Conservation (phyloP, 2,113 vertebrate genomes). For the Damaliscus lunatus region DNA sequence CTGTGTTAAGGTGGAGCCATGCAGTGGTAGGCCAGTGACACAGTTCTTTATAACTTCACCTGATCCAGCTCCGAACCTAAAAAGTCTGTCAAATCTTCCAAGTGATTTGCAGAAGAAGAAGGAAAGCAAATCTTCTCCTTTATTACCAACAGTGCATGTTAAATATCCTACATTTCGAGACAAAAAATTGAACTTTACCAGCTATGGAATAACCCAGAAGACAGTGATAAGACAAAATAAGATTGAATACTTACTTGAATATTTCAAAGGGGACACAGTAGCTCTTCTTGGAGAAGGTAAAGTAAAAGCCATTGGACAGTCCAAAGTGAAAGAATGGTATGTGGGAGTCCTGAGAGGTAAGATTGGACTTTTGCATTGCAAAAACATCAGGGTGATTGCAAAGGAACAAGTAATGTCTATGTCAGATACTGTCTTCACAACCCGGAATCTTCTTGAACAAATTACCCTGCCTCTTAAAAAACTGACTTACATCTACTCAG, state of each 20-base stretch:
- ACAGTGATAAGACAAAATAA: constrained; percentile 91
- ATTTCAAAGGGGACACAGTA: constrained; percentile 96
- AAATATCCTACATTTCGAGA: constrained; percentile 88
- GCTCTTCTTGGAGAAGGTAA: constrained; percentile 90
- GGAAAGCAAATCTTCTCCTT: constrained; percentile 78
- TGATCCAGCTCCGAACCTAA: constrained; percentile 85
- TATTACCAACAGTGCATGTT: constrained; percentile 79
- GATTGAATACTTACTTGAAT: constrained; percentile 94
- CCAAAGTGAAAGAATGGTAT: constrained; percentile 97
- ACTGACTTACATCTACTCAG: constrained; percentile 95
- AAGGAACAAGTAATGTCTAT: constrained; percentile 91
- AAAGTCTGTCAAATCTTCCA: constrained; percentile 76
- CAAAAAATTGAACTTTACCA: constrained; percentile 82
- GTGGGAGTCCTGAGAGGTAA: constrained; percentile 91
- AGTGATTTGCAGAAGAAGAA: constrained; percentile 75
- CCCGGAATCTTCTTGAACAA: constrained; percentile 88
- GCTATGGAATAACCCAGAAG: constrained; percentile 91
- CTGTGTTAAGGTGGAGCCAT: constrained; percentile 81
- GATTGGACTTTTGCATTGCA: constrained; percentile 93
- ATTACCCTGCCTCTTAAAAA: constrained; percentile 92
- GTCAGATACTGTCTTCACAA: constrained; percentile 83
- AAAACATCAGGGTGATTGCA: constrained; percentile 92
- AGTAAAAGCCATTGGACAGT: constrained; percentile 92
- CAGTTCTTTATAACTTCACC: constrained; percentile 88
- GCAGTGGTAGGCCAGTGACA: constrained; percentile 72